Conservation (phyloP, 2,888 invertebrate genomes). For the Amphipoea lucens region DNA sequence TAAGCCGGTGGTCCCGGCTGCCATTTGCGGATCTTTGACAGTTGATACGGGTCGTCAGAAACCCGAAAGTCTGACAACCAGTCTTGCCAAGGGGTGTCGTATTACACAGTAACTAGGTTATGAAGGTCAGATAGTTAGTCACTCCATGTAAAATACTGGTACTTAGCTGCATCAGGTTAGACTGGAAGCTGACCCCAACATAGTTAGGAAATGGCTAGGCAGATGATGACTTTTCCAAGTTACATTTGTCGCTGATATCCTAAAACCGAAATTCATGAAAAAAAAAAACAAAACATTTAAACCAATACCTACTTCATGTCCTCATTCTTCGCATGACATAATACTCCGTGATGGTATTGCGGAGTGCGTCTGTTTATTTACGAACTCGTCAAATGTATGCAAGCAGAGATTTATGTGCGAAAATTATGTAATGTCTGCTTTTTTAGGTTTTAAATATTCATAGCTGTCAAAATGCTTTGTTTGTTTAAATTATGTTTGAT, state of each 20-base stretch:
- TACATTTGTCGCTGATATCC: background rate
- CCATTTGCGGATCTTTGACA: too few species aligned
- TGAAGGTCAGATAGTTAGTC: too few species aligned
- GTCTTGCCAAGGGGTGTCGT: too few species aligned
- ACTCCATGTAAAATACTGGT: too few species aligned
- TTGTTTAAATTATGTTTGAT: slow-evolving; percentile 12
- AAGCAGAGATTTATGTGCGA: slow-evolving; percentile 45
- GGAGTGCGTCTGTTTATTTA: slow-evolving; percentile 41
- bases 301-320: slow-evolving; percentile 7
- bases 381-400: slow-evolving; percentile 25
- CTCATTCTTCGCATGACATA: slow-evolving; percentile 35
- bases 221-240: background rate
- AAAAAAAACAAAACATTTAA: background rate
- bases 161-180: too few species aligned
- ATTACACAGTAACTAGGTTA: too few species aligned
- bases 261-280: slow-evolving; percentile 5
- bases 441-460: slow-evolving; percentile 21
- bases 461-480: slow-evolving; percentile 17
- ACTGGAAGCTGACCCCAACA: too few species aligned
- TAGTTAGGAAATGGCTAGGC: too few species aligned
- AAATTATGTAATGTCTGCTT: slow-evolving; percentile 47
- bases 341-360: slow-evolving; percentile 48
- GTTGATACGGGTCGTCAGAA: too few species aligned
- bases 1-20: too few species aligned
- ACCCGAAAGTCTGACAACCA: too few species aligned